Evolutionary conservation across 2,888 invertebrate species (phyloP), one percentile per base, ranked within the genome.

Genomic region (Cartodere bifasciata): DNA sequence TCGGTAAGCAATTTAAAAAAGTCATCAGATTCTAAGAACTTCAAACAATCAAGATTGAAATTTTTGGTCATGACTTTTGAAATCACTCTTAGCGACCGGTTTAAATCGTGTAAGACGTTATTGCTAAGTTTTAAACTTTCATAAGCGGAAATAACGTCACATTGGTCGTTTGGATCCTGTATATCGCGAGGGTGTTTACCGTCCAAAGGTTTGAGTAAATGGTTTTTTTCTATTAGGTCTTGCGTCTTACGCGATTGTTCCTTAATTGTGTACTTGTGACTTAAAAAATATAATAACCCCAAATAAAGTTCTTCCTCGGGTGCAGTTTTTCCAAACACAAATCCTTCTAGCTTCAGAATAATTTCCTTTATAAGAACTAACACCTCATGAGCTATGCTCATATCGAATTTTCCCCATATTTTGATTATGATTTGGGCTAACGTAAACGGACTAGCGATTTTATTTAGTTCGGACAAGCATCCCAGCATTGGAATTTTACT

Each of bases 121-220:
- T 38, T 37, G 11, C 47, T 42, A 3, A 55, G 29, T 20, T 39
- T 43, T 16, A 53, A 45, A 35, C 42, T 42, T 16, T 46, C 41
- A 28, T 48, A 52, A 4, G 45, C 42, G 4, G 50, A 44, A 6
- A 50, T 44, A 25, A 52, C 37, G 38, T 54, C 53, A 30, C 49
- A 53, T 38, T 48, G 42, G 27, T 52, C 50, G 17, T 48, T 48
- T 9, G 45, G 44, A 39, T 53, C 46, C 27, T 32, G 35, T 11
- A 32, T 36, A 7, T 34, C 11, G 21, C 41, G 39, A 14, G 29
- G 31, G 7, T 20, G n/a, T 3, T n/a, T 17, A 9, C 9, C 9
- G 6, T 17, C 6, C 20, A 9, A 17, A 6, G n/a, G 20, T 17
- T n/a, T 17, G 6, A 17, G 6, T 17, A 17, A 17, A 9, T 17